These are phyloP conservation scores for Synergus itoensis DNA, from an alignment of 2,888 invertebrate genomes.

Conservation along the genomic window DNA sequence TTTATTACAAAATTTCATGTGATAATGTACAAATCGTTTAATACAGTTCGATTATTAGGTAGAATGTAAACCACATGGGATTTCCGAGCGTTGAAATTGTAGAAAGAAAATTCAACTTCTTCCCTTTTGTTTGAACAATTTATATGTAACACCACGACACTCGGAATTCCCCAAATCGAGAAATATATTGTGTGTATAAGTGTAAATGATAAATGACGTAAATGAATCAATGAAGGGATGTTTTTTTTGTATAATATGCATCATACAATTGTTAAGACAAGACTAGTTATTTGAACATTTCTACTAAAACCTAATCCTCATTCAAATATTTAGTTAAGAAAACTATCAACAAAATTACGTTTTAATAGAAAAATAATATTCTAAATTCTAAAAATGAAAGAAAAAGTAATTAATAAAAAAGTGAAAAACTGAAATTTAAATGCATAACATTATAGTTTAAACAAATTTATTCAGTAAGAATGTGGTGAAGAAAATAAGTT, in stretches of 20 bases:
- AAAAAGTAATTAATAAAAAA: neutral
- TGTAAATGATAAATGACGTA: constrained; percentile 59
- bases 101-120: neutral
- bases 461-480: neutral
- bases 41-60: constrained; percentile 62
- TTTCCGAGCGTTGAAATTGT: constrained; percentile 59
- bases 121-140: constrained; percentile 31
- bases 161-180: constrained; percentile 48
- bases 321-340: neutral
- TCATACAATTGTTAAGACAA: constrained; percentile 53
- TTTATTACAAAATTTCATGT: constrained; percentile 67
- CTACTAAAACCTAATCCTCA: constrained; percentile 7
- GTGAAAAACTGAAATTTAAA: neutral
- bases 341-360: neutral
- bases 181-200: constrained; percentile 57
- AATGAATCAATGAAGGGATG: constrained; percentile 64
- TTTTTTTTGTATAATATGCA: constrained; percentile 72
- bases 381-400: neutral
- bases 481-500: neutral
- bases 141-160: constrained; percentile 34
- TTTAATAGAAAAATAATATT: constrained; percentile 1
- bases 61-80: constrained; percentile 59
- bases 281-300: constrained; percentile 49
- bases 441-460: neutral
- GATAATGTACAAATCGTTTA: constrained; percentile 70